These are phyloP conservation scores for Campoplex capitator DNA, from an alignment of 2,888 invertebrate species.

Conservation along the genomic window DNA sequence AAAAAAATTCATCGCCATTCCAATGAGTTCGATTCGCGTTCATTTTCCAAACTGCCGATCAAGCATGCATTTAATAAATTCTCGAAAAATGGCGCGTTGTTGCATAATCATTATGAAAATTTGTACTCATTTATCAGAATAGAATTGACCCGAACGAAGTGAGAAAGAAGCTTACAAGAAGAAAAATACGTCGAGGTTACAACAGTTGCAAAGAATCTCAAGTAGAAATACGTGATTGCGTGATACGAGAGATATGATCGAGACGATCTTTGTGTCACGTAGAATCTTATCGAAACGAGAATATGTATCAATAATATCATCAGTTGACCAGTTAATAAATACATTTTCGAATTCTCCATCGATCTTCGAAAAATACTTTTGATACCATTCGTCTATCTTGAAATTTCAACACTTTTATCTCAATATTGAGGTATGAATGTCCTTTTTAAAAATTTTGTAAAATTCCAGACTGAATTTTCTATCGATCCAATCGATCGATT, in stretches of 20 bases:
- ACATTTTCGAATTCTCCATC: background rate
- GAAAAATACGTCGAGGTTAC: constrained; percentile 48
- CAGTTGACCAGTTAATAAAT: constrained; percentile 34
- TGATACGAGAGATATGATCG: constrained; percentile 46
- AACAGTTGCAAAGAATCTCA: constrained; percentile 29
- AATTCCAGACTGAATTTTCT: too few species aligned
- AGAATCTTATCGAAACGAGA: constrained; percentile 60
- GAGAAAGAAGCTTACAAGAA: background rate
- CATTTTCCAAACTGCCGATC: background rate
- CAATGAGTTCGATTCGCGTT: background rate
- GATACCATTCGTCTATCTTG: background rate
- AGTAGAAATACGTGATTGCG: constrained; percentile 58
- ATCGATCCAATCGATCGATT: too few species aligned
- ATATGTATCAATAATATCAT: constrained; percentile 33
- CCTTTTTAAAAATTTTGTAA: background rate
- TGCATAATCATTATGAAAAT: background rate
- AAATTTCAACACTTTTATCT: background rate
- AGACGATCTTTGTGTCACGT: constrained; percentile 58
- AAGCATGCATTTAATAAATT: background rate
- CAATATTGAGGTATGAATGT: background rate
- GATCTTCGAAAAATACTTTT: background rate
- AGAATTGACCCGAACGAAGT: constrained; percentile 12
- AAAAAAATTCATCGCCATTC: background rate
- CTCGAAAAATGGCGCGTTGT: background rate
- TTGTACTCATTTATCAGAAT: background rate